phyloP scores from a whole-genome alignment of 1,140 invertebrate genomes.

The Drosophila ogumai region DNA sequence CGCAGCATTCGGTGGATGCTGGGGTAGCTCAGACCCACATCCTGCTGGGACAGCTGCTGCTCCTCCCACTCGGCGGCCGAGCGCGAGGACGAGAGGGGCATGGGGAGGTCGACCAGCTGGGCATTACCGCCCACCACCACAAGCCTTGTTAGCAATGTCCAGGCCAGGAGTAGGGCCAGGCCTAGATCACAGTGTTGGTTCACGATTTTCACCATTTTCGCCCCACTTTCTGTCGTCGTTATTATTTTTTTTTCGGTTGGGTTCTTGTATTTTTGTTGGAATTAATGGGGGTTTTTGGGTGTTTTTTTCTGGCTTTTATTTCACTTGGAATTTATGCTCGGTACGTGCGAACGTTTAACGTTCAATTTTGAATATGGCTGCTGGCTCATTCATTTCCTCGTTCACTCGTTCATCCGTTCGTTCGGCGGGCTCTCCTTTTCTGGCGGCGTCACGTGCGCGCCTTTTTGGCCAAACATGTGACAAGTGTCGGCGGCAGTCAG shows the following conservation, averaged over 20 bases:
- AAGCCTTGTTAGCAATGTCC: slow-evolving; percentile 27
- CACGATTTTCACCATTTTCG: slow-evolving; percentile 56
- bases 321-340: slow-evolving; percentile 78
- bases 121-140: slow-evolving; percentile 4
- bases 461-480: slow-evolving; percentile 68
- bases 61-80: slow-evolving; percentile 47
- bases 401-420: slow-evolving; percentile 42
- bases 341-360: slow-evolving; percentile 78
- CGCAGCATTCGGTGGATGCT: slow-evolving; percentile 77
- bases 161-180: slow-evolving; percentile 31
- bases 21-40: slow-evolving; percentile 55
- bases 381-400: slow-evolving; percentile 74
- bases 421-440: slow-evolving; percentile 35
- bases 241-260: slow-evolving; percentile 1
- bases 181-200: slow-evolving; percentile 56
- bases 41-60: slow-evolving; percentile 45
- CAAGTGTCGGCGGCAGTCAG: slow-evolving; percentile 77
- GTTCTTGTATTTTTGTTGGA: background rate
- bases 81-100: slow-evolving; percentile 18
- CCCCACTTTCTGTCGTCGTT: slow-evolving; percentile 16
- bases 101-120: slow-evolving; percentile 12
- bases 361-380: slow-evolving; percentile 72
- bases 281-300: slow-evolving; percentile 17
- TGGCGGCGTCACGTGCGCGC: slow-evolving; percentile 49
- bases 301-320: slow-evolving; percentile 56